Evolutionary conservation across 2,888 invertebrate genomes (phyloP), one percentile per base, ranked within the genome.

Genomic region (Heliconius ethilla): DNA sequence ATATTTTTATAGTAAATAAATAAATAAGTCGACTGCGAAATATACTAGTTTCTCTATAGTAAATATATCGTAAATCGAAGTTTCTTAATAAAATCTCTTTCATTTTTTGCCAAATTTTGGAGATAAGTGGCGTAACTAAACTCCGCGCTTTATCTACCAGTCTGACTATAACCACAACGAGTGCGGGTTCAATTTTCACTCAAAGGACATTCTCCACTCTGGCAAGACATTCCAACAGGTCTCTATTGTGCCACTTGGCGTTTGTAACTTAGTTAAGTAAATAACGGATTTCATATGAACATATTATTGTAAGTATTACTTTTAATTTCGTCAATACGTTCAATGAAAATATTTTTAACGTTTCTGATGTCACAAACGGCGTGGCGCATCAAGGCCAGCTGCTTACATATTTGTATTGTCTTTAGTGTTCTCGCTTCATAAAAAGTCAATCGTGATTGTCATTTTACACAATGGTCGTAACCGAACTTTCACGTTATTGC

Each of bases 291-390:
- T 33, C 15, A 29, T 33, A 10, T 37, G 18, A 18, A 66, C 18
- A 29, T 33, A 29, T 29, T 25, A 27, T 51, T 10, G 18, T 70
- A 45, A 45, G 5, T 22, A 72, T 29, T 55, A 59, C 29, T 72
- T 72, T 72, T 55, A 70, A 69, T 69, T 69, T 69, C 7, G 7
- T 72, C 33, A 72, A 72, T 72, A n/a, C 55, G 33, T 59, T 72
- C 55, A 59, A 72, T 72, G 59, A 37, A n/a, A 72, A 72, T 33
- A 72, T 72, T 59, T n/a, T 72, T 72, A 72, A 59, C 33, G 33
- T 7, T 59, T 59, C 37, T 72, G 72, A 72, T 59, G 72, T 72
- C 72, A 72, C 37, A n/a, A 22, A n/a, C 67, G 27, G 15, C n/a
- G n/a, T 40, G 29, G n/a, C 33, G n/a, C n/a, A 37, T 25, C 72